Conservation (phyloP, 2,888 invertebrate genomes). For the Nipponacmea schrenckii region DNA sequence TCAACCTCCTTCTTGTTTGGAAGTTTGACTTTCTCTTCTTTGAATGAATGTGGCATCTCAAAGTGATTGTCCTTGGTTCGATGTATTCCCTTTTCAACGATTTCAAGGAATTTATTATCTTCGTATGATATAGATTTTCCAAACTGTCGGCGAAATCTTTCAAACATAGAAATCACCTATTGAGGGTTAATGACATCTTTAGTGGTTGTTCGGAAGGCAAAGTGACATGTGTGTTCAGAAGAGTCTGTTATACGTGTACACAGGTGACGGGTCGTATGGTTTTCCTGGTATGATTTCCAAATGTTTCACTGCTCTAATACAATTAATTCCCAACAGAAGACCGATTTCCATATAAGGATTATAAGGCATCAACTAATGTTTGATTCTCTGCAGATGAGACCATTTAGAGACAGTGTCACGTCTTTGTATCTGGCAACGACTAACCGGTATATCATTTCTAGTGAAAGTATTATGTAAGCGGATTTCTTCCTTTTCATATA, state of each 20-base stretch:
- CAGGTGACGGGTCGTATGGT: no score
- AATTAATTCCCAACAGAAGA: background rate
- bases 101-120: slow-evolving; percentile 16
- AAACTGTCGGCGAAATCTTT: no score
- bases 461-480: background rate
- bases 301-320: background rate
- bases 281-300: background rate
- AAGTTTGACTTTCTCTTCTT: slow-evolving; percentile 2
- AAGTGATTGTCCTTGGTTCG: slow-evolving; percentile 15
- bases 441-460: background rate
- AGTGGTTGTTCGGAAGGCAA: slow-evolving; percentile 1
- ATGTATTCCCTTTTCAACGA: slow-evolving; percentile 8
- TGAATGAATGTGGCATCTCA: slow-evolving; percentile 16
- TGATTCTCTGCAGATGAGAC: background rate
- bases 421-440: background rate
- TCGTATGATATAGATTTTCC: slow-evolving; percentile 1
- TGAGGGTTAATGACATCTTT: background rate
- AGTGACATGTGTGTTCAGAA: background rate
- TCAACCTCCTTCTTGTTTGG: slow-evolving; percentile 18
- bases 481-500: background rate
- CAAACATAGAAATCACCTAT: background rate
- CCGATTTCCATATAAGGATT: background rate
- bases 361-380: background rate
- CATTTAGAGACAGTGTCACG: background rate
- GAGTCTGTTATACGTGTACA: no score